Percentiles rank a stretch among this genome's conserved stretches.
phyloP scores from a whole-genome alignment of 2,888 invertebrate genomes.

The Ganaspis brasiliensis region DNA sequence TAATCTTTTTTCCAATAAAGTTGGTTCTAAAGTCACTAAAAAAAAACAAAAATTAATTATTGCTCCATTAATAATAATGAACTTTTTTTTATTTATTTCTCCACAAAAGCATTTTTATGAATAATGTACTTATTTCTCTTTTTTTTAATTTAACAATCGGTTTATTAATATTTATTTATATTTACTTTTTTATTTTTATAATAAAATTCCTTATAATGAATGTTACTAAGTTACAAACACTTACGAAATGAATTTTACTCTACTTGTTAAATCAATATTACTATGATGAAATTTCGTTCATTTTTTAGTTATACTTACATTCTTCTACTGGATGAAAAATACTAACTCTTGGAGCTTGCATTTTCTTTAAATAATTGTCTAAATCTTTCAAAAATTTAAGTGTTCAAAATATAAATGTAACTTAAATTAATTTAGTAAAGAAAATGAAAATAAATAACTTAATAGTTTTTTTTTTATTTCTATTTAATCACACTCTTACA shows the following conservation, averaged over 20 bases:
- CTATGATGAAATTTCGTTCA: conserved; percentile 35
- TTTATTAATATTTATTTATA: neutral
- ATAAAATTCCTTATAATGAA: too few relatives aligned
- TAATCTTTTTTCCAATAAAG: conserved; percentile 87
- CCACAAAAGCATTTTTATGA: neutral
- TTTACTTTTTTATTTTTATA: neutral
- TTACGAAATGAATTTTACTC: too few relatives aligned
- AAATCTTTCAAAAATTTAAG: too few relatives aligned
- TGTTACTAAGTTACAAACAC: too few relatives aligned
- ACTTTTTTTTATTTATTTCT: neutral
- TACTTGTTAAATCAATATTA: conserved; percentile 55
- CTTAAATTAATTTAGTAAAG: too few relatives aligned
- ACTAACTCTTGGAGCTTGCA: neutral
- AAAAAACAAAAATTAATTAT: conserved; percentile 7
- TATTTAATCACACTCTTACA: neutral
- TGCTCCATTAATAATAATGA: neutral
- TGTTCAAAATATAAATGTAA: too few relatives aligned
- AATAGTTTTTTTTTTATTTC: neutral
- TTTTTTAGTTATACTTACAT: neutral
- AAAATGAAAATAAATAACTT: conserved; percentile 2
- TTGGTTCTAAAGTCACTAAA: conserved; percentile 63
- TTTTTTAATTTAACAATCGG: neutral
- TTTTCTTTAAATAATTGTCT: too few relatives aligned
- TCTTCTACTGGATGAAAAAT: neutral
- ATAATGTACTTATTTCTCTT: too few relatives aligned